A percentile compares a stretch with the other conserved stretches of the same genome.
Evolutionary conservation across 2,888 invertebrate species (phyloP).

Genomic region (Pseudolycoriella hygida): DNA sequence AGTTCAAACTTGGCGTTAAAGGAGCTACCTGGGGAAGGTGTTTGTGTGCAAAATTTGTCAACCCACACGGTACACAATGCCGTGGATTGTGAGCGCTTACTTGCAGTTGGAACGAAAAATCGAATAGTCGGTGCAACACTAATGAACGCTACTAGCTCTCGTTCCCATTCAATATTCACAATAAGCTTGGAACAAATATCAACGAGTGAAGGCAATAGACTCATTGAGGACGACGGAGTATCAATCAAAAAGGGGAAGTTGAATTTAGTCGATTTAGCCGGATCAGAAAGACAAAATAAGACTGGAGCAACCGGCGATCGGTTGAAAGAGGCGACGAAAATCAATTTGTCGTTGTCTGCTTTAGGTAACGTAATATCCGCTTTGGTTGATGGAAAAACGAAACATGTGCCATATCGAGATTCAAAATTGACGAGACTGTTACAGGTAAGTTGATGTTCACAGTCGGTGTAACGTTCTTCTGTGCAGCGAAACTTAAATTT

Average conservation of each 20-base stretch:
- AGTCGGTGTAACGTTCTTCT: background rate
- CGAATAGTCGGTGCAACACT: constrained; percentile 68
- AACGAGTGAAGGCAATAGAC: constrained; percentile 17
- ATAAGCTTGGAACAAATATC: constrained; percentile 68
- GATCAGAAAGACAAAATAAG: constrained; percentile 72
- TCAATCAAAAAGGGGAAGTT: constrained; percentile 53
- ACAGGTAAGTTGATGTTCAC: constrained; percentile 38
- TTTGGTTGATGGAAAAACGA: constrained; percentile 63
- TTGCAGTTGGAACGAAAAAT: constrained; percentile 61
- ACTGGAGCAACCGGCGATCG: constrained; percentile 71
- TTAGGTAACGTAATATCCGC: constrained; percentile 82
- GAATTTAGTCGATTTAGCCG: constrained; percentile 77
- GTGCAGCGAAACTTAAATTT: background rate
- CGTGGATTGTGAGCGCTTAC: constrained; percentile 53
- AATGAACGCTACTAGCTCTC: constrained; percentile 75
- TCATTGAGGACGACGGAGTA: constrained; percentile 22
- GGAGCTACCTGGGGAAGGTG: constrained; percentile 33
- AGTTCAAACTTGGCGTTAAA: constrained; percentile 28
- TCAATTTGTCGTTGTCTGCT: constrained; percentile 72
- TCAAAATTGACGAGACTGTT: constrained; percentile 67
- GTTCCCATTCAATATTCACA: constrained; percentile 78
- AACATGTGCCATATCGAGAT: constrained; percentile 66
- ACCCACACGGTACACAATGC: constrained; percentile 63
- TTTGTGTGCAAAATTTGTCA: constrained; percentile 40
- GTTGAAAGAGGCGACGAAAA: constrained; percentile 76